Evolutionary conservation across 2,113 vertebrate species (phyloP), one percentile per base, ranked within the genome.

Genomic region (Syngnathoides biaculeatus): DNA sequence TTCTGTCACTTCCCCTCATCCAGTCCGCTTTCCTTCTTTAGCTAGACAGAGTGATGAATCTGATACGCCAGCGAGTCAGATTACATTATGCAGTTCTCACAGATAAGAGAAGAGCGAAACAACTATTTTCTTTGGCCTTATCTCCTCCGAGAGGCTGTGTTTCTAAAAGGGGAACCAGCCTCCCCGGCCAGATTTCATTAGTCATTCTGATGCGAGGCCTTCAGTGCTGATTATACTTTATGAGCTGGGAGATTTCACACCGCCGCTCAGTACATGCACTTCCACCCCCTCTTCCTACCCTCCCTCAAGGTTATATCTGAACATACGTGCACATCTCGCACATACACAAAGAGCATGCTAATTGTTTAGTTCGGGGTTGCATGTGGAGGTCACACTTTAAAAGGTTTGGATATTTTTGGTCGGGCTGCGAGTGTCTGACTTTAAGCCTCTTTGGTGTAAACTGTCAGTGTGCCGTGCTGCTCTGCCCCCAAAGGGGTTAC

Each of bases 41-140:
- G 45, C n/a, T 55, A 52, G 66, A 69, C 77, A 81, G 68, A 80
- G 76, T 86, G 89, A 91, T 88, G 87, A 82, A 90, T 88, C 87
- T 83, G 74, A 86, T 86, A 86, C 15, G 75, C 80, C 80, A 81
- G 68, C 74, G 80, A 87, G 84, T 87, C 79, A 81, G 83, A 87
- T 87, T 86, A 83, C 82, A 84, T 85, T 89, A 89, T 85, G 84
- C 85, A 87, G 81, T 84, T 84, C 79, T 84, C 78, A 75, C 83
- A 86, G 90, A 91, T 90, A 89, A 89, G 80, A 83, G 67, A 78
- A 79, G 47, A 81, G 77, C 9, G 64, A 87, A 87, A 83, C 80
- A 86, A 80, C 81, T 85, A 86, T 88, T 89, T 89, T 89, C 84
- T 88, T 89, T 86, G 45, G 42, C 74, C 88, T 88, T 89, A 88